phyloP scores from a whole-genome alignment of 2,888 invertebrate genomes.

The Apotomis betuletana region DNA sequence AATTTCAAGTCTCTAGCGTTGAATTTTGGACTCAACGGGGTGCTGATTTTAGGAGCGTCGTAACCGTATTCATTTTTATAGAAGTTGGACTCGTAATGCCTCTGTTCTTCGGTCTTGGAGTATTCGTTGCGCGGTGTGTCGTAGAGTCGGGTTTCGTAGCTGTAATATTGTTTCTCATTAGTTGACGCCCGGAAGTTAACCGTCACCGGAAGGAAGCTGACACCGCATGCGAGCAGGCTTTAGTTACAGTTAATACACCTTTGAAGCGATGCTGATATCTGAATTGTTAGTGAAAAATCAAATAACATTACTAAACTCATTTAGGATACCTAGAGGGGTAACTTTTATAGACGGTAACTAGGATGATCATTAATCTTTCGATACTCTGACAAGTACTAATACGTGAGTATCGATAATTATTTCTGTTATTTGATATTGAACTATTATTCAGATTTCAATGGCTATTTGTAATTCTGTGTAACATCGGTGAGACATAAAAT shows the following conservation, averaged over 20 bases:
- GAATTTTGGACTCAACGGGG: conserved; percentile 78
- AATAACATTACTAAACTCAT: no score
- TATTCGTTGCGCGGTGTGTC: conserved; percentile 78
- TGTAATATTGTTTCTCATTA: conserved; percentile 58
- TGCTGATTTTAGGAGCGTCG: conserved; percentile 64
- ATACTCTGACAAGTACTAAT: no score
- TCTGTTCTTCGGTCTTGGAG: conserved; percentile 64
- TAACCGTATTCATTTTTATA: conserved; percentile 68
- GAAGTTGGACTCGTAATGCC: conserved; percentile 58
- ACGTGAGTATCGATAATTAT: no score
- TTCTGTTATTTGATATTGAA: no score
- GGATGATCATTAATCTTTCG: no score
- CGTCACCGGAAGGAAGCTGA: conserved; percentile 36
- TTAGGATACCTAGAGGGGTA: no score
- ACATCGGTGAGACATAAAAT: no score
- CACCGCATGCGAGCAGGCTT: conserved; percentile 34
- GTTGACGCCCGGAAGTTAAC: conserved; percentile 56
- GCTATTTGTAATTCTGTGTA: no score
- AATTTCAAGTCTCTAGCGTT: conserved; percentile 79
- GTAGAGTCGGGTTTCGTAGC: conserved; percentile 82
- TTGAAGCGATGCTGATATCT: conserved; percentile 9
- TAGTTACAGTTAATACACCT: conserved; percentile 30
- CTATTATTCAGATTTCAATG: no score
- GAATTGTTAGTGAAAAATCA: background rate
- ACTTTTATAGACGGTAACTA: no score